Evolutionary conservation across 2,113 vertebrate species (phyloP), one percentile per base, ranked within the genome.

Genomic region (Pseudorhombus dupliciocellatus): DNA sequence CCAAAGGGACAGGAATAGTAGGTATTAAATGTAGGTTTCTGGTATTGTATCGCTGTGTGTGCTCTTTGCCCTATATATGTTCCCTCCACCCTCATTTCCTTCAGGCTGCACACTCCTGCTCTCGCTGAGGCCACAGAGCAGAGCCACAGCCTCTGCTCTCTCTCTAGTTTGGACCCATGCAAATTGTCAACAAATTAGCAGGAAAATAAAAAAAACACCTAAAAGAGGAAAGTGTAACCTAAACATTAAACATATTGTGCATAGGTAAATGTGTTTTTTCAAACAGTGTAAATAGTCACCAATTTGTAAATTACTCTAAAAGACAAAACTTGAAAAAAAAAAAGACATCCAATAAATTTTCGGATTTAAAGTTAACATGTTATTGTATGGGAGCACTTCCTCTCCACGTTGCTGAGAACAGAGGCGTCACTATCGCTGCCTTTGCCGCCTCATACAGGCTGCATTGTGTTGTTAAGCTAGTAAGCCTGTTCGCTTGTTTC

Each of bases 21-120:
- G 80, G 79, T 88, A 91, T 93, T 93, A 90, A 86, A 88, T 85
- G 84, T 87, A 88, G 75, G 79, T 89, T 92, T 90, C 69, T 91
- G 90, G 80, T 84, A 83, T 90, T 91, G 89, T 90, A 90, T 91
- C 70, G 60, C 66, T 77, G 84, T 89, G 86, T 87, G 80, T 91
- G 90, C 89, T 88, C 91, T 93, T 89, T 92, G 88, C 70, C 85
- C 91, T 84, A 87, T 82, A 87, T 91, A 77, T 60, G 73, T 68
- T 80, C 51, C 30, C 82, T 79, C 79, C 81, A 74, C 77, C 86
- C 81, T 81, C 55, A 50, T 76, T 77, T 88, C 87, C 88, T 83
- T 58, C 66, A 59, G 65, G 60, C 42, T 18, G 42, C 66, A 10
- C 34, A 62, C 59, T 56, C 51, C 67, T 58, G 70, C 24, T 54